phyloP scores from a whole-genome alignment of 1,140 invertebrate species.

The Drosophila kurseongensis region DNA sequence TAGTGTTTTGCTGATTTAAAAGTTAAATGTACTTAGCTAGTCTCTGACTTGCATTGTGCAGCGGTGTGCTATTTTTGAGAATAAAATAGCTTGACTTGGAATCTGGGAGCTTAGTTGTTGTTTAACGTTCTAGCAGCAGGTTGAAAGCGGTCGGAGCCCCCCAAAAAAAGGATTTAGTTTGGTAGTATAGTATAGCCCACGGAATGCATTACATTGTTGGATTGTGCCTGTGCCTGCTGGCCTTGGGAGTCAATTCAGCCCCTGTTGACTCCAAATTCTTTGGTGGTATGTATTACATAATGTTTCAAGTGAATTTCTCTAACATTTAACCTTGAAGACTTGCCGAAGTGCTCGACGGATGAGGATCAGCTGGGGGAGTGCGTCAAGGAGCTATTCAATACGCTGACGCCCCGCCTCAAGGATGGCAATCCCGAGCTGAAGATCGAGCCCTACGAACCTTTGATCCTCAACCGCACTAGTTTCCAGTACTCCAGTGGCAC shows the following conservation, averaged over 20 bases:
- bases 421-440: conserved; percentile 59
- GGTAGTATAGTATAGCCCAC: conserved; percentile 5
- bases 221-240: conserved; percentile 46
- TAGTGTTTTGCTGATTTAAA: conserved; percentile 56
- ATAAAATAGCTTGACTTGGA: conserved; percentile 60
- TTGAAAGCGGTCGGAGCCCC: conserved; percentile 6
- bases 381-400: conserved; percentile 60
- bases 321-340: conserved; percentile 2
- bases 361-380: conserved; percentile 61
- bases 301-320: background rate
- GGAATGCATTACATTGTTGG: conserved; percentile 39
- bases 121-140: conserved; percentile 41
- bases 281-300: conserved; percentile 22
- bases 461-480: conserved; percentile 57
- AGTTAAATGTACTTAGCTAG: conserved; percentile 47
- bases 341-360: conserved; percentile 59
- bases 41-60: conserved; percentile 24
- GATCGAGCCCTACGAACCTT: conserved; percentile 76
- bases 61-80: conserved; percentile 53
- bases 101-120: conserved; percentile 43
- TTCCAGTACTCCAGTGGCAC: conserved; percentile 66
- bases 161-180: conserved; percentile 20
- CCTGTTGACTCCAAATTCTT: conserved; percentile 47
- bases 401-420: conserved; percentile 49
- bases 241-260: conserved; percentile 18